A percentile compares a stretch with the other conserved stretches of the same genome.
These are phyloP conservation scores for Polypterus bichir DNA, from an alignment of 2,113 vertebrate genomes.

Conservation along the genomic window DNA sequence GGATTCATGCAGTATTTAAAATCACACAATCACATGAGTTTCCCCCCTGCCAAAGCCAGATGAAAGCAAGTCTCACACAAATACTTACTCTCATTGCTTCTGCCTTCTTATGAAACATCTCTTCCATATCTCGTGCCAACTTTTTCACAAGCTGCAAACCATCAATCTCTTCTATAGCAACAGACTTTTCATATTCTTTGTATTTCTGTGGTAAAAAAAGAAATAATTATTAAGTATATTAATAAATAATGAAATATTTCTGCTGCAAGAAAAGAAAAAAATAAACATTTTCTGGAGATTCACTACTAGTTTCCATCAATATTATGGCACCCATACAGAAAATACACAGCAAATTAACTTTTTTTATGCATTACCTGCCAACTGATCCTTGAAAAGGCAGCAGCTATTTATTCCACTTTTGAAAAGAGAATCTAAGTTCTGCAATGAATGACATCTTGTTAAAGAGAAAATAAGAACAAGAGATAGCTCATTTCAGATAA, in stretches of 20 bases:
- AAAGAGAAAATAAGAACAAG: no score
- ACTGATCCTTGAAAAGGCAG: no score
- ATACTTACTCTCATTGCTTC: slow-evolving; percentile 80
- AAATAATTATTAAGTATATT: slow-evolving; percentile 4
- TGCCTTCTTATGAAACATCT: slow-evolving; percentile 96
- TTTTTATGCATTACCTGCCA: no score
- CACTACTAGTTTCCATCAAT: no score
- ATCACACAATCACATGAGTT: slow-evolving; percentile 6
- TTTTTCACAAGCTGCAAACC: slow-evolving; percentile 88
- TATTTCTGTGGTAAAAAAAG: slow-evolving; percentile 70
- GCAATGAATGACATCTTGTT: no score
- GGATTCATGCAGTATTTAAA: not conserved
- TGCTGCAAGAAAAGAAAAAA: not conserved
- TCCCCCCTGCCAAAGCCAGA: slow-evolving; percentile 1
- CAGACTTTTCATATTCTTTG: slow-evolving; percentile 88
- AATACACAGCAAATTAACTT: no score
- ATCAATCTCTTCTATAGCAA: slow-evolving; percentile 86
- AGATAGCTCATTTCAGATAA: no score
- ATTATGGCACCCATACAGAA: no score
- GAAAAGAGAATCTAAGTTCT: no score
- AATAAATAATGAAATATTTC: not conserved
- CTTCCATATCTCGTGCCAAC: slow-evolving; percentile 90
- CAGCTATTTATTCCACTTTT: no score
- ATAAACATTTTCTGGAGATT: no score
- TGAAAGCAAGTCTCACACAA: slow-evolving; percentile 2